Conservation (phyloP, 2,888 invertebrate genomes). For the Hypselothyrea guttata region DNA sequence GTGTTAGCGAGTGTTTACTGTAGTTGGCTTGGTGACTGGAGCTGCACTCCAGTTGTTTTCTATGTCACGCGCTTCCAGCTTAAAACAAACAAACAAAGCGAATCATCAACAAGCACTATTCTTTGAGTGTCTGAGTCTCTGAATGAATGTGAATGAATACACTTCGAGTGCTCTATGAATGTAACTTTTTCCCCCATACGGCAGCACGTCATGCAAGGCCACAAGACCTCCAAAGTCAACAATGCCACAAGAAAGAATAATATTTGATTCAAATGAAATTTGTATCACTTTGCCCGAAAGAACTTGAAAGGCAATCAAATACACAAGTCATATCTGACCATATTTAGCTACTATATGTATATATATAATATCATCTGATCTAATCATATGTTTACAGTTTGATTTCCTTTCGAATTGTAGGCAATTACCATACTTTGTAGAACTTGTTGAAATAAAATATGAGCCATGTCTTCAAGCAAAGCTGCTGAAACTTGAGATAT, state of each 20-base stretch:
- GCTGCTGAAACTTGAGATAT: neutral
- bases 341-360: constrained; percentile 1
- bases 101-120: constrained; percentile 1
- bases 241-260: constrained; percentile 5
- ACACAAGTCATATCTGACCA: neutral
- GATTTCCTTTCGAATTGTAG: neutral
- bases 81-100: constrained; percentile 49
- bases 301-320: neutral
- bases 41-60: constrained; percentile 59
- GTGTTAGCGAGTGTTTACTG: constrained; percentile 1
- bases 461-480: neutral
- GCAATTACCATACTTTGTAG: neutral
- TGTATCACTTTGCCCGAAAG: neutral
- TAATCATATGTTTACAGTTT: too few species aligned
- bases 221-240: constrained; percentile 1
- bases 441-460: too few species aligned
- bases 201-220: neutral
- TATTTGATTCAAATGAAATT: neutral
- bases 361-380: too few species aligned
- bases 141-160: constrained; percentile 18
- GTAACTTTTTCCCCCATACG: constrained; percentile 1
- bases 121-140: too few species aligned
- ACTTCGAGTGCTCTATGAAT: neutral
- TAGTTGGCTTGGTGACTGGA: constrained; percentile 45
- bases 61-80: constrained; percentile 62